phyloP scores from a whole-genome alignment of 2,888 invertebrate species.

The Lingula anatina region DNA sequence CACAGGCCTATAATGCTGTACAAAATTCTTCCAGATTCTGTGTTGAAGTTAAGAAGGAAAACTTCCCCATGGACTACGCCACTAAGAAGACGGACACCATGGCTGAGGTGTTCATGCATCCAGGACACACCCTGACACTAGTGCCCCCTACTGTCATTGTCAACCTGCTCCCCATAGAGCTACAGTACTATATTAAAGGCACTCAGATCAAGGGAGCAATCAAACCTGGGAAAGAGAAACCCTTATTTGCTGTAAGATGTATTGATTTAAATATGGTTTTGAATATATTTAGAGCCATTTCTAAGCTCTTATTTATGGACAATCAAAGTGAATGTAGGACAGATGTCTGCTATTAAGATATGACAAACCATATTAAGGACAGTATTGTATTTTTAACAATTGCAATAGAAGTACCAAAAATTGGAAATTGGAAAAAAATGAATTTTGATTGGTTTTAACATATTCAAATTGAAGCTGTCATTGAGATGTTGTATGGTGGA shows the following conservation, averaged over 20 bases:
- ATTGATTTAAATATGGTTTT: conserved; percentile 2
- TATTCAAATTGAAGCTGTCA: no score
- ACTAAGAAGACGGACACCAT: conserved; percentile 5
- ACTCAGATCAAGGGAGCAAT: conserved; percentile 45
- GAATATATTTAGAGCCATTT: no score
- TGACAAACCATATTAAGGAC: no score
- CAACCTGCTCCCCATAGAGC: conserved; percentile 75
- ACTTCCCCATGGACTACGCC: conserved; percentile 65
- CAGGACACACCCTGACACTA: conserved; percentile 82
- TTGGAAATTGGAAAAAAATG: no score
- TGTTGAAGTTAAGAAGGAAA: conserved; percentile 72
- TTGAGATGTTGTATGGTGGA: no score
- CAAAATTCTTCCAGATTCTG: conserved; percentile 68
- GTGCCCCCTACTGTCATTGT: conserved; percentile 76
- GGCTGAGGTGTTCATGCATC: conserved; percentile 41
- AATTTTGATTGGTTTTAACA: no score
- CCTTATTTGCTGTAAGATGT: conserved; percentile 47
- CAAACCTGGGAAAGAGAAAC: conserved; percentile 53
- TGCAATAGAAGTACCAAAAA: no score
- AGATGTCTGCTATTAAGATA: no score
- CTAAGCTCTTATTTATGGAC: no score
- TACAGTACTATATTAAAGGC: conserved; percentile 49
- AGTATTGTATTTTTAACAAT: no score
- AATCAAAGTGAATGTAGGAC: no score
- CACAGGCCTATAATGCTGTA: no score